phyloP scores from a whole-genome alignment of 2,888 invertebrate species.

The Tolmerus cingulatus region DNA sequence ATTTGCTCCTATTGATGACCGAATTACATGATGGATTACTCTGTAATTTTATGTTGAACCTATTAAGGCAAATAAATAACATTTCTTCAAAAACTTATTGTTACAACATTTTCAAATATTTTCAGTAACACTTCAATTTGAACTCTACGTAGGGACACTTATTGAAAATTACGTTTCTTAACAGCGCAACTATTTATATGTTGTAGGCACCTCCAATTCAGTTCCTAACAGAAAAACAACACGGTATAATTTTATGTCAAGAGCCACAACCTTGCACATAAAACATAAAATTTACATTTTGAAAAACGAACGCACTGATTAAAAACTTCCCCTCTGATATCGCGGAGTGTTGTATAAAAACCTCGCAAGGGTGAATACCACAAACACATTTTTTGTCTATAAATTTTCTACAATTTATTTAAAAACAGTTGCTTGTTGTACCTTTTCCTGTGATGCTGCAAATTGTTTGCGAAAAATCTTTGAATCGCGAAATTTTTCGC shows the following conservation, averaged over 20 bases:
- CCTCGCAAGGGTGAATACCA: neutral
- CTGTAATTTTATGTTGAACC: neutral
- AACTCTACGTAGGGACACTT: neutral
- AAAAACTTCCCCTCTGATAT: constrained; percentile 7
- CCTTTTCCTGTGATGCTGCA: neutral
- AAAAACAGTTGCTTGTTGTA: neutral
- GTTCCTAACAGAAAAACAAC: neutral
- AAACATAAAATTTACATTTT: constrained; percentile 3
- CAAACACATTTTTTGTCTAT: neutral
- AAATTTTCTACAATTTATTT: neutral
- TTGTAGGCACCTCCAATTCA: too few relatives aligned
- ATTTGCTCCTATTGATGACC: neutral
- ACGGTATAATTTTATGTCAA: neutral
- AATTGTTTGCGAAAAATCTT: neutral
- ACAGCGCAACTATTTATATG: neutral
- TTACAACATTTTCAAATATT: neutral
- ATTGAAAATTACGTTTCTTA: neutral
- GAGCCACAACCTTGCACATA: neutral
- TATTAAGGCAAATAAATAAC: neutral
- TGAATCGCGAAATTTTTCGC: neutral
- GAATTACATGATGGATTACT: neutral
- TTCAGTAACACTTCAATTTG: neutral
- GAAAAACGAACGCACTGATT: constrained; percentile 1
- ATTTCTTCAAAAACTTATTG: neutral
- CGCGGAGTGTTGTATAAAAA: neutral